A percentile compares a stretch with the other conserved stretches of the same genome.
These are phyloP conservation scores for Dromiciops gliroides DNA, from an alignment of 2,113 vertebrate species.

Conservation along the genomic window DNA sequence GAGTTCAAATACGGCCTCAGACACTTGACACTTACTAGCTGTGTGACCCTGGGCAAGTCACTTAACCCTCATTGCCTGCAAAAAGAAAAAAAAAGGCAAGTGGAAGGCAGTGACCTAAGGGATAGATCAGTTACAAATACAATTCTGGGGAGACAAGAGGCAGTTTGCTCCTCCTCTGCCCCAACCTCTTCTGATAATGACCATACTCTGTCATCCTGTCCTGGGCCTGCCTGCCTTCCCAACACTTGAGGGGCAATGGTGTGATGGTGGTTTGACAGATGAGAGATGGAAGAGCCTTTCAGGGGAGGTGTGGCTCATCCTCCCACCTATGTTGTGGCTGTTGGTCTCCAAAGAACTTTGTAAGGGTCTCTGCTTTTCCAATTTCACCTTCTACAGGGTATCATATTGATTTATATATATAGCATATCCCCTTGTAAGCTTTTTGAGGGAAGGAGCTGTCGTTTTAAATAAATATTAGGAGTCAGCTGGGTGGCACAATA, in stretches of 20 bases:
- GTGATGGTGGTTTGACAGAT: neutral
- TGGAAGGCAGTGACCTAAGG: neutral
- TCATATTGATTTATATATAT: neutral
- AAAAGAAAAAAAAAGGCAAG: too few species aligned
- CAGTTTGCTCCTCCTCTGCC: neutral
- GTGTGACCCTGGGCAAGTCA: too few species aligned
- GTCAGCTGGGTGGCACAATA: neutral
- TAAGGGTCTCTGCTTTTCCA: too few species aligned
- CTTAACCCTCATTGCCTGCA: too few species aligned
- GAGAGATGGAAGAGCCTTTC: neutral
- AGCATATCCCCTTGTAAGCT: neutral
- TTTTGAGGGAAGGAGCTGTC: neutral
- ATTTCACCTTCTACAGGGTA: neutral
- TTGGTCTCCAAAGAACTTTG: too few species aligned
- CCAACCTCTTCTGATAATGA: neutral
- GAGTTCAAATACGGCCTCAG: too few species aligned
- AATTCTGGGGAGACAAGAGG: neutral
- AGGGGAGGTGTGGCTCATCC: neutral
- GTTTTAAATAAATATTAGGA: neutral
- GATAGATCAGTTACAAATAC: neutral
- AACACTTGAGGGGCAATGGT: neutral
- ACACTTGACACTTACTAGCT: too few species aligned
- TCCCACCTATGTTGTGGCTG: neutral
- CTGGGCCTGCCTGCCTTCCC: neutral
- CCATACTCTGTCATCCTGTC: neutral